Percentiles rank a stretch among this genome's conserved stretches.
These are phyloP conservation scores for Vesta saturnalis DNA, from an alignment of 2,888 invertebrate genomes.

Conservation along the genomic window DNA sequence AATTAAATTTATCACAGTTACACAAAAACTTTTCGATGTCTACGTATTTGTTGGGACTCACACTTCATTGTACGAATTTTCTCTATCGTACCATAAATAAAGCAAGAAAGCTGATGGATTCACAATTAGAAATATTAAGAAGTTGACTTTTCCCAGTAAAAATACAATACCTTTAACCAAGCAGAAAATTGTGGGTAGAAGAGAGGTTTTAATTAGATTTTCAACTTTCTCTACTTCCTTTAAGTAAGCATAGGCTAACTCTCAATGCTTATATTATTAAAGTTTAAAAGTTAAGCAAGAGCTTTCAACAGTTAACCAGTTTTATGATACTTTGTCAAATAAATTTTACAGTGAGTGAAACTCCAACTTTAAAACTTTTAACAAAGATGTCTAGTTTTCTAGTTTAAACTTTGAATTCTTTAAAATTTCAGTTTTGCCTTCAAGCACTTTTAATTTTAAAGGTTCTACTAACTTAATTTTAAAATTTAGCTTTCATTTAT, in stretches of 20 bases:
- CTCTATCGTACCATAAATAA: not conserved
- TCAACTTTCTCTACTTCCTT: constrained; percentile 27
- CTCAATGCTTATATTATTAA: constrained; percentile 30
- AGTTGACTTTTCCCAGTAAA: constrained; percentile 21
- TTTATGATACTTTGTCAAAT: constrained; percentile 29
- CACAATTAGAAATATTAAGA: constrained; percentile 18
- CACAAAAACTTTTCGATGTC: too few relatives aligned
- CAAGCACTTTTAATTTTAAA: too few relatives aligned
- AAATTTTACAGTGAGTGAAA: constrained; percentile 20
- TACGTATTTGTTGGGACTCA: too few relatives aligned
- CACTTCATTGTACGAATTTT: not conserved
- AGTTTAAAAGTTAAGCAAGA: constrained; percentile 30
- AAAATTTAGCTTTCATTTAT: not conserved
- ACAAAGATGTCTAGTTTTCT: not conserved
- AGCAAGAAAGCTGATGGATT: not conserved
- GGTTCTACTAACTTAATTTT: too few relatives aligned
- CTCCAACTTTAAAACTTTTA: constrained; percentile 11
- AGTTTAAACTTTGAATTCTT: not conserved
- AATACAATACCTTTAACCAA: constrained; percentile 22
- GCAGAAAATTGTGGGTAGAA: constrained; percentile 29
- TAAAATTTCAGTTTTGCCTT: not conserved
- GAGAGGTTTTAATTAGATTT: constrained; percentile 36
- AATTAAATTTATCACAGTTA: not conserved
- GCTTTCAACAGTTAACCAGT: constrained; percentile 30
- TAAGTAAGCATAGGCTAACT: constrained; percentile 23